These are phyloP conservation scores for Dendrolimus punctatus DNA, from an alignment of 1,140 invertebrate species.

Conservation along the genomic window DNA sequence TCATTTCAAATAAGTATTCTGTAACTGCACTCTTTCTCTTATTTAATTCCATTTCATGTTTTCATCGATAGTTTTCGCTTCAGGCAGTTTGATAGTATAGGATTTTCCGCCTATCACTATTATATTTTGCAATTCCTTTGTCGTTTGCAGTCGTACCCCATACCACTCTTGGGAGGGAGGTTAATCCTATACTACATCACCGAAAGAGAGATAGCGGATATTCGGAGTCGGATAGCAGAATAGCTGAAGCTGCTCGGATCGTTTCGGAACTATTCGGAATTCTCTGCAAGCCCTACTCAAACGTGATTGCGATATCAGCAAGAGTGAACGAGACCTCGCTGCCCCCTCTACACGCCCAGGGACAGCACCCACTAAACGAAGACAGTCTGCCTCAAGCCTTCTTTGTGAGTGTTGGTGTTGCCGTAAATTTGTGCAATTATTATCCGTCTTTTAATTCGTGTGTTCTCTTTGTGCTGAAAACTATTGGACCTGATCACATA, in stretches of 20 bases:
- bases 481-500: conserved; percentile 24
- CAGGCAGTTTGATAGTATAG: no score
- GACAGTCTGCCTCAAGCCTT: conserved; percentile 38
- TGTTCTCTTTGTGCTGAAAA: conserved; percentile 26
- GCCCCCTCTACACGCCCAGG: conserved; percentile 33
- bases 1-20: no score
- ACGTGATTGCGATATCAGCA: conserved; percentile 36
- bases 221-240: conserved; percentile 11
- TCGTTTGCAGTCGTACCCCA: no score
- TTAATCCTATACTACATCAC: conserved; percentile 7
- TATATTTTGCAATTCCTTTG: no score
- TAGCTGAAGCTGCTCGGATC: conserved; percentile 21
- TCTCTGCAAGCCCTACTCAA: conserved; percentile 31
- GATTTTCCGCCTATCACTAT: no score
- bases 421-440: conserved; percentile 20
- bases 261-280: conserved; percentile 28
- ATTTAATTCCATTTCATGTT: no score
- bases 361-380: conserved; percentile 21
- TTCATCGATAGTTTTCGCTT: no score
- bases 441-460: conserved; percentile 54
- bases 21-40: no score
- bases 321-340: conserved; percentile 48
- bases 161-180: no score
- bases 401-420: conserved; percentile 25
- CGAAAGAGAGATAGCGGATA: conserved; percentile 37